Conservation (phyloP, 2,113 vertebrate species). For the Pterocles burchelli region DNA sequence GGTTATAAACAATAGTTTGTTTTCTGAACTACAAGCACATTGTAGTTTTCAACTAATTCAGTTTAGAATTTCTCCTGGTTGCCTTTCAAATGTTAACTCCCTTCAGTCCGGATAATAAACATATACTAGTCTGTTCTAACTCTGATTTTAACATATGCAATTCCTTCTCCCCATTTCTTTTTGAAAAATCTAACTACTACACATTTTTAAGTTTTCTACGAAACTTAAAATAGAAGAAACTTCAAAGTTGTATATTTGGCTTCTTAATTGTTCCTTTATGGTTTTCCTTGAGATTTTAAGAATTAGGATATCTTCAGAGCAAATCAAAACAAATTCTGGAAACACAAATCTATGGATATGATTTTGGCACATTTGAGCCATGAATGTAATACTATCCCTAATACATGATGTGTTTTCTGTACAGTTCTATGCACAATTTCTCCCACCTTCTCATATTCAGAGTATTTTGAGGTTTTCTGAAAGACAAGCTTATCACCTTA, state of each 20-base stretch:
- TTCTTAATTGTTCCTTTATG: neutral
- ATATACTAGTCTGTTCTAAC: neutral
- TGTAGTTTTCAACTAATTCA: neutral
- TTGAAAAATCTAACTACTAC: neutral
- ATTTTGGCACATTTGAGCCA: neutral
- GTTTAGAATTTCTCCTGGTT: neutral
- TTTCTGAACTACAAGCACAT: fast-evolving
- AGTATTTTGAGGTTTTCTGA: neutral
- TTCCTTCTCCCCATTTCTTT: neutral
- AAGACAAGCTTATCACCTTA: neutral
- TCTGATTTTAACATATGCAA: neutral
- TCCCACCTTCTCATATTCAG: neutral
- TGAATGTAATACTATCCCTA: neutral
- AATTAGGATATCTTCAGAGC: neutral
- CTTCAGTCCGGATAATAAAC: neutral
- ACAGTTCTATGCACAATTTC: neutral
- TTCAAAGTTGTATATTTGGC: neutral
- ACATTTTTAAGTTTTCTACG: neutral
- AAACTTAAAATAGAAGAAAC: neutral
- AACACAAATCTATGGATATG: neutral
- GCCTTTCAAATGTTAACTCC: neutral
- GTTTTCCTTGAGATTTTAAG: neutral
- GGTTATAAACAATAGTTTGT: neutral
- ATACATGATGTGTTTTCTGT: neutral
- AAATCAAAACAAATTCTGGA: neutral